These are phyloP conservation scores for Zaprionus obscuricornis DNA, from an alignment of 2,888 invertebrate genomes.

Conservation along the genomic window DNA sequence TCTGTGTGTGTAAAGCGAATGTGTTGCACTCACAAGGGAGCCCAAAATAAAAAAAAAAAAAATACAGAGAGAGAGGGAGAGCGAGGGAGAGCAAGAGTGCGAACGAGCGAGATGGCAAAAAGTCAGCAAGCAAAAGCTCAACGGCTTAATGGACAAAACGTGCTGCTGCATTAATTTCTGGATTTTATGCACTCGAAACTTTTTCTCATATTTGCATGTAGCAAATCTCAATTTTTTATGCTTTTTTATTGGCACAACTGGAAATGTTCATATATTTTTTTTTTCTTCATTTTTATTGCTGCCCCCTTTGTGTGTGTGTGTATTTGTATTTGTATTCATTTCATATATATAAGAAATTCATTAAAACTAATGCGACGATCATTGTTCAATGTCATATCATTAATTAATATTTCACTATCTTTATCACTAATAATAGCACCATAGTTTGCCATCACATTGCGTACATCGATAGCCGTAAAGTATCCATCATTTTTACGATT, in stretches of 20 bases:
- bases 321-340: no score
- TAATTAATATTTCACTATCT: conserved; percentile 98
- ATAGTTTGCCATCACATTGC: conserved; percentile 99
- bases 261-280: conserved; percentile 5
- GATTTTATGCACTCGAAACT: conserved; percentile 57
- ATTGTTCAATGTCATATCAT: conserved; percentile 97
- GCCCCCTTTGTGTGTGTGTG: background rate
- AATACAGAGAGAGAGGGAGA: background rate
- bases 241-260: background rate
- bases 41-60: no score
- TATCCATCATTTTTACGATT: conserved; percentile 99
- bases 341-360: conserved; percentile 88
- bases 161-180: conserved; percentile 75
- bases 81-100: conserved; percentile 2
- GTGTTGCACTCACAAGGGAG: no score
- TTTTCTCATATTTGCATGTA: conserved; percentile 49
- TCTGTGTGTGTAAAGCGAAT: conserved; percentile 12
- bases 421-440: conserved; percentile 98
- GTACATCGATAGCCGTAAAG: conserved; percentile 96
- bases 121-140: conserved; percentile 69
- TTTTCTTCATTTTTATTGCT: background rate
- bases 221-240: conserved; percentile 57
- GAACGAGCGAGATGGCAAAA: conserved; percentile 34
- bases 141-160: conserved; percentile 73
- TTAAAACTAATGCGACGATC: conserved; percentile 89